Evolutionary conservation across 2,888 invertebrate genomes (phyloP), one percentile per base, ranked within the genome.

Genomic region (Rosalia funebris): DNA sequence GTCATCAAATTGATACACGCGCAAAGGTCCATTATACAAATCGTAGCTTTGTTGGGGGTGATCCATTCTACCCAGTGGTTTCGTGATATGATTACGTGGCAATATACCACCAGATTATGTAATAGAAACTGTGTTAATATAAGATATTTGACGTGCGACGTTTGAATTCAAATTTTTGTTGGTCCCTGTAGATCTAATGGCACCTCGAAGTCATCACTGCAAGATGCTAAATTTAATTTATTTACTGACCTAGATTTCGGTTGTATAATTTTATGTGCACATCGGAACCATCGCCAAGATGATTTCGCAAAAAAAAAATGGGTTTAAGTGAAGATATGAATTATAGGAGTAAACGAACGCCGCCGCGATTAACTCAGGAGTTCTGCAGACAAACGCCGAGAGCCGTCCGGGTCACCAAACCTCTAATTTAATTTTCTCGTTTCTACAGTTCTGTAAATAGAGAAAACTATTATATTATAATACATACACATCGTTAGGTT

Each of bases 391-490:
- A 50, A 37, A 37, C 19, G 12, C 3, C 0, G 14, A 37, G 36
- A 20, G 19, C 19, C 1, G 16, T 19, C 10, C 31, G 12, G 50
- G 50, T 41, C 50, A 50, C 16, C 39, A 41, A 39, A 39, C 39
- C 20, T 9, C 25, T 50, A 50, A 37, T 48, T 48, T 48, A 48
- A 48, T 48, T 19, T 17, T 15, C 19, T 39, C 39, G 4, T 39
- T 19, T 44, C 14, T 50, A 25, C 48, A 34, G 15, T 19, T 36
- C 14, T 14, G 39, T 50, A 41, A 50, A 50, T 12, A 41, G 25
- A 25, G 39, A 39, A 39, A 50, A 25, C 50, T 50, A 39, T 50
- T 50, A 39, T 50, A 31, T 48, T 48, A 50, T 39, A 36, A 36
- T 34, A 2, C 34, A 48, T 48, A 36, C 12, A 34, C 47, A 48